Evolutionary conservation across 1,140 invertebrate genomes (phyloP).

Genomic region (Caenorhabditis remanei): DNA sequence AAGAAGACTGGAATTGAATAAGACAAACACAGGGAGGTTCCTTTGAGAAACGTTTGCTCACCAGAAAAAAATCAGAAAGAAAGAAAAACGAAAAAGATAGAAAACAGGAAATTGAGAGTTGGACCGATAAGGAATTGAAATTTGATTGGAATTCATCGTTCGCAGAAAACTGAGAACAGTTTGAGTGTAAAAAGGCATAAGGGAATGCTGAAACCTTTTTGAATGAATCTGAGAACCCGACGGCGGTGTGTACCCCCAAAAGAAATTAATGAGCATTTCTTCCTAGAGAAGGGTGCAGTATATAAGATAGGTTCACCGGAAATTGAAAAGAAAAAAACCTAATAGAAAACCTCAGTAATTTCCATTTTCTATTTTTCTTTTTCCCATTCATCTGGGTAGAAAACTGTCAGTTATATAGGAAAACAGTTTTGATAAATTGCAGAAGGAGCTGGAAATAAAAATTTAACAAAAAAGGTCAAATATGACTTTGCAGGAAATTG

Average conservation of each 20-base stretch:
- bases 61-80: not conserved
- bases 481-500: too few species aligned
- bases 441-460: too few species aligned
- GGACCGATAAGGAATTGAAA: not conserved
- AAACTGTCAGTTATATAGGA: too few species aligned
- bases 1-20: too few species aligned
- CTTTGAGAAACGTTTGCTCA: not conserved
- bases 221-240: not conserved
- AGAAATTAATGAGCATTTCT: slow-evolving; percentile 20
- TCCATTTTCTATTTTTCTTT: too few species aligned
- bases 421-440: too few species aligned
- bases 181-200: not conserved
- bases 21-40: not conserved
- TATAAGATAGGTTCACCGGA: not conserved
- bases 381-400: too few species aligned
- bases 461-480: too few species aligned
- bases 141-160: not conserved
- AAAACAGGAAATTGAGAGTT: slow-evolving; percentile 14
- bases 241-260: not conserved
- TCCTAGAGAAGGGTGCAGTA: not conserved
- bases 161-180: slow-evolving; percentile 20
- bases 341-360: not conserved
- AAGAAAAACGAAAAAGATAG: not conserved
- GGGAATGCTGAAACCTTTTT: not conserved
- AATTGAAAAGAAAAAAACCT: slow-evolving; percentile 11